These are phyloP conservation scores for Alcedo atthis DNA, from an alignment of 2,797 vertebrate species.

Conservation along the genomic window DNA sequence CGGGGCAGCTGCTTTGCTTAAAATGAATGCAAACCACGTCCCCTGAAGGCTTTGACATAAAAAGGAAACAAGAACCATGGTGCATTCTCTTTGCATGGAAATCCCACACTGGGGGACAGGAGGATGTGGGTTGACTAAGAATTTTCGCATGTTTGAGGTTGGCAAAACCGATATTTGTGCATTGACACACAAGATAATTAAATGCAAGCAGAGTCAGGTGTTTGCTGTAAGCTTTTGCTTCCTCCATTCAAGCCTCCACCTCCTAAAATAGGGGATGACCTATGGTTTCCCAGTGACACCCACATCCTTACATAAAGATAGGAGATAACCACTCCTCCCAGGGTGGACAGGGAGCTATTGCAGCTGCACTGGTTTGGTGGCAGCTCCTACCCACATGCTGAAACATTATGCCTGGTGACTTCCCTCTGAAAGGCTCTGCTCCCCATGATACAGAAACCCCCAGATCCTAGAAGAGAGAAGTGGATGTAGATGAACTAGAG, in stretches of 20 bases:
- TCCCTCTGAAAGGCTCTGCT: background rate
- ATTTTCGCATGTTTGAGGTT: conserved; percentile 35
- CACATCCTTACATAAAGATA: background rate
- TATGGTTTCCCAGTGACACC: conserved; percentile 17
- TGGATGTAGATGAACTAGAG: background rate
- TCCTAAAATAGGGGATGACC: conserved; percentile 19
- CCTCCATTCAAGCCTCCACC: conserved; percentile 45
- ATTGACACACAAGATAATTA: conserved; percentile 23
- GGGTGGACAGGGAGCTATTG: background rate
- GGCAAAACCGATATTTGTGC: background rate
- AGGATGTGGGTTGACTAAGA: conserved; percentile 8
- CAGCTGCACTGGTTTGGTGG: background rate
- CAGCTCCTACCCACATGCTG: background rate
- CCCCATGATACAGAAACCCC: background rate
- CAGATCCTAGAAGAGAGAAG: background rate
- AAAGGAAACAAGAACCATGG: background rate
- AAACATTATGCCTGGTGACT: background rate
- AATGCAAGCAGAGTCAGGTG: conserved; percentile 30
- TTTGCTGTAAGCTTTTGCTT: conserved; percentile 38
- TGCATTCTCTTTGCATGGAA: conserved; percentile 12
- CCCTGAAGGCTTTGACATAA: background rate
- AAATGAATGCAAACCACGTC: background rate
- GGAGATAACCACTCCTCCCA: background rate
- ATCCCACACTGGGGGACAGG: background rate
- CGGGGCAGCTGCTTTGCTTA: conserved; percentile 3